phyloP scores from a whole-genome alignment of 2,888 invertebrate species.

The Corythucha ciliata region DNA sequence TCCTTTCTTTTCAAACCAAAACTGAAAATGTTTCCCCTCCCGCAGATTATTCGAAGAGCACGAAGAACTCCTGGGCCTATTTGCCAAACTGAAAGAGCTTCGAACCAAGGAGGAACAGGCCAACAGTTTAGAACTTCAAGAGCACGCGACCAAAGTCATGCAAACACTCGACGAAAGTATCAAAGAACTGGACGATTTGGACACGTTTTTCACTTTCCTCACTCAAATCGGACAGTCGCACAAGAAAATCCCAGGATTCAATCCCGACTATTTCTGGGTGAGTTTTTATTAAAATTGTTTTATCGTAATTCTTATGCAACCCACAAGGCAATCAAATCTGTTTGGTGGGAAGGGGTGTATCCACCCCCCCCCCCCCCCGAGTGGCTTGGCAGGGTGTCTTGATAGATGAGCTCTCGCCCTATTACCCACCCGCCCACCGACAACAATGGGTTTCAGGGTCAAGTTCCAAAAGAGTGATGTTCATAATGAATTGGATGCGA shows the following conservation, averaged over 20 bases:
- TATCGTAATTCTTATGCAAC: too few relatives aligned
- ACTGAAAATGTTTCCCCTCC: constrained; percentile 28
- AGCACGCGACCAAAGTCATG: constrained; percentile 85
- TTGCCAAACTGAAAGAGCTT: constrained; percentile 69
- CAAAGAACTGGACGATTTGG: constrained; percentile 73
- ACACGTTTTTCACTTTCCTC: constrained; percentile 71
- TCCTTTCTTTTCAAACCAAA: too few relatives aligned
- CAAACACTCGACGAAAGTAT: constrained; percentile 81
- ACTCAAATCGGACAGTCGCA: constrained; percentile 77
- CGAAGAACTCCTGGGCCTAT: constrained; percentile 64
- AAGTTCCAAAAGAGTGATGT: too few relatives aligned
- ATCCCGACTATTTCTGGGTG: constrained; percentile 83
- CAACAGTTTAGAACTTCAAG: constrained; percentile 69
- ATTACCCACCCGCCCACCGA: too few relatives aligned
- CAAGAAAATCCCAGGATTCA: constrained; percentile 72
- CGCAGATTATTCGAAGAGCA: constrained; percentile 80
- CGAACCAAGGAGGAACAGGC: constrained; percentile 71
- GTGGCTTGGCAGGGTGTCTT: too few relatives aligned
- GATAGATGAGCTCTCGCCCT: too few relatives aligned
- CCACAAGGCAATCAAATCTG: too few relatives aligned
- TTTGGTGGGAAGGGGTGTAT: too few relatives aligned
- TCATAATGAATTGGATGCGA: too few relatives aligned
- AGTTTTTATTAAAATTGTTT: too few relatives aligned
- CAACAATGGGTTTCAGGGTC: too few relatives aligned
- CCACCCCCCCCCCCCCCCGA: too few relatives aligned